These are phyloP conservation scores for Protobothrops flavoviridis DNA, from an alignment of 2,113 vertebrate species.

Conservation along the genomic window DNA sequence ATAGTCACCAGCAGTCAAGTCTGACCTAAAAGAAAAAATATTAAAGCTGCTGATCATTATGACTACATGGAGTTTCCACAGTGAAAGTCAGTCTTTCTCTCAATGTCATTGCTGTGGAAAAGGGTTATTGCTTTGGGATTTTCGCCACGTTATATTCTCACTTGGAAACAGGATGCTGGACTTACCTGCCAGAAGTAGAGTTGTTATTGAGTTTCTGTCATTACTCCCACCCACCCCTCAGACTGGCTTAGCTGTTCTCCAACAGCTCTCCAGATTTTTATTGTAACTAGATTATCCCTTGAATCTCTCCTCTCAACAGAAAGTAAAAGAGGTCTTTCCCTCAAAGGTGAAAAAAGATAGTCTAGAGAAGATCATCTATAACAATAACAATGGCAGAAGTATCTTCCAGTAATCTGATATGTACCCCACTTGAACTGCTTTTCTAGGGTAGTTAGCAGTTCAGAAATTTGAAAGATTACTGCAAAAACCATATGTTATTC, in stretches of 20 bases:
- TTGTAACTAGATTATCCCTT: background rate
- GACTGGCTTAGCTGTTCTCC: background rate
- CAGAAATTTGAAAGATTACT: constrained; percentile 42
- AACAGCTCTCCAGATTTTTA: background rate
- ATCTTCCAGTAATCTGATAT: constrained; percentile 20
- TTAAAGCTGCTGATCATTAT: background rate
- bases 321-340: background rate
- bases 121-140: background rate
- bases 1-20: background rate
- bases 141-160: background rate
- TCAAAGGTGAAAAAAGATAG: background rate
- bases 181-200: background rate
- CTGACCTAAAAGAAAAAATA: background rate
- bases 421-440: constrained; percentile 14
- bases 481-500: constrained; percentile 10
- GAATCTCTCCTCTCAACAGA: background rate
- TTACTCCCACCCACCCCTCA: background rate
- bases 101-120: background rate
- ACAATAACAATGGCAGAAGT: background rate
- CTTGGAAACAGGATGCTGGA: background rate
- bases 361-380: background rate
- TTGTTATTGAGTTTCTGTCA: background rate
- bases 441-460: constrained; percentile 31
- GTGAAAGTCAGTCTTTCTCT: background rate
- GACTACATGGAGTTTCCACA: background rate